Base-by-base conservation (phyloP, 2,113 vertebrate genomes). In the Hippocampus abdominalis region DNA sequence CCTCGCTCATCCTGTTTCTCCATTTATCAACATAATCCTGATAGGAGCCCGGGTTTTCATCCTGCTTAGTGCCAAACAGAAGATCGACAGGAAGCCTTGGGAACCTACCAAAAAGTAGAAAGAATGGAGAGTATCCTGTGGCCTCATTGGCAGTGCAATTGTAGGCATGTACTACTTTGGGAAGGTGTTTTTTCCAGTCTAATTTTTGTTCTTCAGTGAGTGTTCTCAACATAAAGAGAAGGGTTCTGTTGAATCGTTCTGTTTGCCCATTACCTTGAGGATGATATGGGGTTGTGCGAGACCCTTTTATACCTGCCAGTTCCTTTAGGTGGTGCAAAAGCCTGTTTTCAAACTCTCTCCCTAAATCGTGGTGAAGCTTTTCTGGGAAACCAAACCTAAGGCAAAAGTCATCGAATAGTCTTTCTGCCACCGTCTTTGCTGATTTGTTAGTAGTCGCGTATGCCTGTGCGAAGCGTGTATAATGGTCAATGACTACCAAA, bases 291-390 rank as follows among this genome's bases (percentile, higher is more conserved):
- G 57, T 42, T 51, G 57, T 70, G 39, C 67, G 42, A 46, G 62
- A 67, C 11, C 68, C 29, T n/a, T 4, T 2, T 18, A 39, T 40
- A 4, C 15, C 53, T 9, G 46, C n/a, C 13, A 40, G 32, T 48
- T 60, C 53, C 9, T 67, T 48, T 13, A 48, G 29, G 11, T 60
- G 57, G 9, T 13, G 15, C 15, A 60, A 60, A 2, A 64, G 32
- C 8, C 21, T 54, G 23, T 57, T 56, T 21, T 76, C 21, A 62
- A 70, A 80, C 46, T 66, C 12, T 39, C 29, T 57, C 5, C 66
- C 36, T 32, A 60, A 39, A 15, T 63, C 9, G 1, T 72, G 59
- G 2, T 66, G 32, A 32, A 29, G 29, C 40, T 56, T 61, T 21
- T 15, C 23, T 54, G 27, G 21, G 18, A 70, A 70, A 0, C 36